A percentile compares a stretch with the other conserved stretches of the same genome.
Conservation (phyloP, 1,140 invertebrate species). For the Anadara kagoshimensis region DNA sequence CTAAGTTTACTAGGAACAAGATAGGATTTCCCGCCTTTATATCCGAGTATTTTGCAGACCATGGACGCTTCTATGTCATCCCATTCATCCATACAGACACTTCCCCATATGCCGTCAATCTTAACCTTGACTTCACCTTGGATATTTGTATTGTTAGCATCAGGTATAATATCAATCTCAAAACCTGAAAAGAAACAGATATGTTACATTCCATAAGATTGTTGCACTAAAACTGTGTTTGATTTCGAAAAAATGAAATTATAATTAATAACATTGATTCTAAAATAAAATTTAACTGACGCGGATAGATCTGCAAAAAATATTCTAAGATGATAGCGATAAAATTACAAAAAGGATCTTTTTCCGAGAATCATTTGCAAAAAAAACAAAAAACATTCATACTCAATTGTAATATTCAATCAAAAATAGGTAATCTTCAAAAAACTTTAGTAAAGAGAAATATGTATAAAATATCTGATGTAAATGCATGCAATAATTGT, state of each 20-base stretch:
- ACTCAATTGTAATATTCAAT: no score
- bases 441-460: no score
- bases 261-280: no score
- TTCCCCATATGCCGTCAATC: slow-evolving; percentile 61
- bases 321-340: neutral
- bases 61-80: slow-evolving; percentile 49
- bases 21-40: slow-evolving; percentile 52
- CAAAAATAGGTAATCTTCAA: no score
- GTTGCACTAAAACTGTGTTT: no score
- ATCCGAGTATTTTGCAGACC: slow-evolving; percentile 58
- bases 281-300: neutral
- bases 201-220: no score
- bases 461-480: no score
- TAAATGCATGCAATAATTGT: no score
- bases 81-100: slow-evolving; percentile 58
- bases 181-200: slow-evolving; percentile 40
- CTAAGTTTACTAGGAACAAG: slow-evolving; percentile 44
- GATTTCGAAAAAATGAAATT: no score
- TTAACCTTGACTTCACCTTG: slow-evolving; percentile 59
- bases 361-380: no score
- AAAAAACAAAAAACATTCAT: no score
- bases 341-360: neutral
- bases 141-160: slow-evolving; percentile 27
- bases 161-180: slow-evolving; percentile 42
- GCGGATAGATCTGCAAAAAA: neutral